Evolutionary conservation across 2,797 vertebrate genomes (phyloP), one percentile per base, ranked within the genome.

Genomic region (Merluccius polli): DNA sequence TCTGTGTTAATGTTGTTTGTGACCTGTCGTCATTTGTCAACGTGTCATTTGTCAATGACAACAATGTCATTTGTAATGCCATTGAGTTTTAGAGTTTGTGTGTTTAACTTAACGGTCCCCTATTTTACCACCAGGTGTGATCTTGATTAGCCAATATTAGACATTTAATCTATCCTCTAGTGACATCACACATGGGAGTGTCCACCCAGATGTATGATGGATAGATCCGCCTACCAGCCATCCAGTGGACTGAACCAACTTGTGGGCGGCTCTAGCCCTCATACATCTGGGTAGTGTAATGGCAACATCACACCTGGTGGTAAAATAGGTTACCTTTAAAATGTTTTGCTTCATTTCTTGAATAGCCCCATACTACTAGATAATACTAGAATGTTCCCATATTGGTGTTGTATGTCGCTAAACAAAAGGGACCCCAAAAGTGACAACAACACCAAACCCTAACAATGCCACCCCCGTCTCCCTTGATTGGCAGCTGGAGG

Each of bases 401-500:
- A 16, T 13, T 44, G 15, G 15, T 44, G 6, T 52, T 52, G 16
- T 21, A 52, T 5, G 21, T 21, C 16, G 44, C 44, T 18, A 11
- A 65, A 65, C 59, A 27, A 27, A 65, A 65, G 59, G 27, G n/a
- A 65, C 21, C 21, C 52, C 52, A 1, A 38, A 65, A 65, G 59
- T 18, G n/a, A 65, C 2, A 24, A 63, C 24, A 63, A 9, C 52
- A 9, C 52, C 52, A 63, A 24, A 9, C 59, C 59, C 10, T 65
- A 65, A 65, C 59, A 65, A 65, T 10, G 15, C 10, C 24, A 0
- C 10, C 9, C 59, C 59, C 41, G 10, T 48, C 30, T n/a, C 24
- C 31, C n/a, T 67, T 68, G 44, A 68, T 79, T 75, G 79, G 85
- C 87, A 99, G 98, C 92, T 99, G 89, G 95, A 97, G 89, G 98